Evolutionary conservation across 2,888 invertebrate species (phyloP).

Genomic region (Hydroisotoma schaefferi): DNA sequence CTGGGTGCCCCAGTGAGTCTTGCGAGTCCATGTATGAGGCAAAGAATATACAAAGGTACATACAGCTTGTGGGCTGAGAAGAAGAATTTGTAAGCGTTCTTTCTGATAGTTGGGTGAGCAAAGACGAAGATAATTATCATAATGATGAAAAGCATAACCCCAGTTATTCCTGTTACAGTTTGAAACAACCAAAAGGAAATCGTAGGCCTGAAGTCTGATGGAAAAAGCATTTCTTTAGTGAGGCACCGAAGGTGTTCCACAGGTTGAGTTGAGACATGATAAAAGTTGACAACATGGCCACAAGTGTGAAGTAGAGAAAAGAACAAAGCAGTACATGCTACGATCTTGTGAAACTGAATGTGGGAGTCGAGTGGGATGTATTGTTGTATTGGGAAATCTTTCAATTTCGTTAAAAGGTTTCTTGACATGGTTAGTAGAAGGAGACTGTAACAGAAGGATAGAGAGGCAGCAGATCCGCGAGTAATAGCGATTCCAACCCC

Average conservation of each 20-base stretch:
- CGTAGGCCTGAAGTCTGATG: conserved; percentile 89
- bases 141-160: conserved; percentile 79
- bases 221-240: conserved; percentile 89
- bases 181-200: conserved; percentile 94
- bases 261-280: conserved; percentile 93
- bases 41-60: conserved; percentile 76
- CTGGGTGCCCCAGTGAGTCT: conserved; percentile 84
- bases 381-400: conserved; percentile 90
- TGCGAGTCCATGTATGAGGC: conserved; percentile 84
- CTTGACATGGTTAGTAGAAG: conserved; percentile 87
- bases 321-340: conserved; percentile 88
- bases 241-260: conserved; percentile 86
- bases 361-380: conserved; percentile 87
- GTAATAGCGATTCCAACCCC: conserved; percentile 95
- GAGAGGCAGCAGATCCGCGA: conserved; percentile 85
- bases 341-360: conserved; percentile 95
- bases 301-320: conserved; percentile 88
- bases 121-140: conserved; percentile 97
- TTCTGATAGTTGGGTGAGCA: conserved; percentile 86
- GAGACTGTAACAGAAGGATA: conserved; percentile 91
- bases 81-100: conserved; percentile 91
- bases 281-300: conserved; percentile 95
- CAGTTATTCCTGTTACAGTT: conserved; percentile 85
- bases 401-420: conserved; percentile 85
- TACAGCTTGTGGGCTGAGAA: conserved; percentile 92